These are phyloP conservation scores for Sesia bembeciformis DNA, from an alignment of 2,888 invertebrate species.

Conservation along the genomic window DNA sequence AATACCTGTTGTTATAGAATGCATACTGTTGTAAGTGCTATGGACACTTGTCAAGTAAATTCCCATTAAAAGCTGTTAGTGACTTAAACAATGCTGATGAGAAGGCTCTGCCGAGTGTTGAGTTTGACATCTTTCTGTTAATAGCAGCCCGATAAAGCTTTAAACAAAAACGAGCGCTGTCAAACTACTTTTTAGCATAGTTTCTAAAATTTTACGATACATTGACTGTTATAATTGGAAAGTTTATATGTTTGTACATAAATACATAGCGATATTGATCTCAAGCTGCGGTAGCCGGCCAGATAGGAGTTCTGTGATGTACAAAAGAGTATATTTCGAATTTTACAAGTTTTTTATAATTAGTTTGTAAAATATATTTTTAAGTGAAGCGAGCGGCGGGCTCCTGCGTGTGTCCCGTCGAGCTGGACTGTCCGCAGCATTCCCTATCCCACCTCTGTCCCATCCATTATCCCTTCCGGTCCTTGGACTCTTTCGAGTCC, in stretches of 20 bases:
- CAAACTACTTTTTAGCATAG: conserved; percentile 57
- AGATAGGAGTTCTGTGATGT: conserved; percentile 65
- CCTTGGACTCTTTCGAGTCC: conserved; percentile 52
- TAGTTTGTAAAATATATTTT: conserved; percentile 68
- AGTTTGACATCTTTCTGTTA: no score
- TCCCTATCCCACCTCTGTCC: conserved; percentile 16
- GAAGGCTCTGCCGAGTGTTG: no score
- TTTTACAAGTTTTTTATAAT: conserved; percentile 74
- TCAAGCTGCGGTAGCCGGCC: conserved; percentile 49
- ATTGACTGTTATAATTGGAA: conserved; percentile 60
- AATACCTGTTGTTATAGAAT: no score
- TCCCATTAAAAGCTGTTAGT: no score
- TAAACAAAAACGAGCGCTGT: conserved; percentile 31
- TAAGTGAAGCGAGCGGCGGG: conserved; percentile 60
- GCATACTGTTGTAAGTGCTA: no score
- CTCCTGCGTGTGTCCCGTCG: conserved; percentile 23
- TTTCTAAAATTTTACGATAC: conserved; percentile 59
- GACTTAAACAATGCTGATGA: no score
- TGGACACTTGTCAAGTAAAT: no score
- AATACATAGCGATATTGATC: conserved; percentile 55
- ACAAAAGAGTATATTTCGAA: conserved; percentile 71
- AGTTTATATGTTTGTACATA: conserved; percentile 67
- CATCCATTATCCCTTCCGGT: conserved; percentile 28
- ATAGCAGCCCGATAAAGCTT: conserved; percentile 45
- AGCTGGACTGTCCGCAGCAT: conserved; percentile 44